phyloP scores from a whole-genome alignment of 2,888 invertebrate species.

The Lacanobia oleracea region DNA sequence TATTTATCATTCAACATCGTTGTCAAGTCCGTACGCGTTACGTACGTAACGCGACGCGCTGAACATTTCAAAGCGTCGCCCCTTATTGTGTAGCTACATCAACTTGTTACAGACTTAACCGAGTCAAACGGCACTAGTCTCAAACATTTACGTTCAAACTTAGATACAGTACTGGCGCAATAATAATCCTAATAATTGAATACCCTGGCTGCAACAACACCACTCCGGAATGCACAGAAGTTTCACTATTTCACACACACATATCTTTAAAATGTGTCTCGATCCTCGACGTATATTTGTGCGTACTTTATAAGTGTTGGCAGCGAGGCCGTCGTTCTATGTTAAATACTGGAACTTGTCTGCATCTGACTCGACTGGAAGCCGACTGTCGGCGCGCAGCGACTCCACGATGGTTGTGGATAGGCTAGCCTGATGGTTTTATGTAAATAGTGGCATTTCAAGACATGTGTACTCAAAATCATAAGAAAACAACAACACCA shows the following conservation, averaged over 20 bases:
- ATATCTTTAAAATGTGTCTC: background rate
- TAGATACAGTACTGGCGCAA: conserved; percentile 5
- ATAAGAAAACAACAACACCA: too few species aligned
- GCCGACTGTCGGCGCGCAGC: too few species aligned
- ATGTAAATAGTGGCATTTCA: too few species aligned
- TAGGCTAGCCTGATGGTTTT: too few species aligned
- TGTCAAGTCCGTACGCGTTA: too few species aligned
- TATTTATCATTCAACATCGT: background rate
- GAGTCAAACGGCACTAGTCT: background rate
- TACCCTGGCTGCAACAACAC: conserved; percentile 1
- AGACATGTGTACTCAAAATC: too few species aligned
- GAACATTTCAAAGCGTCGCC: background rate
- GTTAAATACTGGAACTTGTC: too few species aligned
- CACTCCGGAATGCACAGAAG: background rate
- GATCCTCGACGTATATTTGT: too few species aligned
- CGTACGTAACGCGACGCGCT: background rate
- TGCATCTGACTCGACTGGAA: too few species aligned
- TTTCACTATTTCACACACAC: background rate
- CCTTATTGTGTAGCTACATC: background rate
- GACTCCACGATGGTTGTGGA: too few species aligned
- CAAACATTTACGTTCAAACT: background rate
- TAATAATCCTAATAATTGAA: conserved; percentile 23
- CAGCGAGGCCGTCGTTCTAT: too few species aligned
- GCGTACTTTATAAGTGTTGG: background rate
- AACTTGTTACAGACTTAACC: background rate